Evolutionary conservation across 2,797 vertebrate genomes (phyloP), one percentile per base, ranked within the genome.

Genomic region (Ambastaia sidthimunki): DNA sequence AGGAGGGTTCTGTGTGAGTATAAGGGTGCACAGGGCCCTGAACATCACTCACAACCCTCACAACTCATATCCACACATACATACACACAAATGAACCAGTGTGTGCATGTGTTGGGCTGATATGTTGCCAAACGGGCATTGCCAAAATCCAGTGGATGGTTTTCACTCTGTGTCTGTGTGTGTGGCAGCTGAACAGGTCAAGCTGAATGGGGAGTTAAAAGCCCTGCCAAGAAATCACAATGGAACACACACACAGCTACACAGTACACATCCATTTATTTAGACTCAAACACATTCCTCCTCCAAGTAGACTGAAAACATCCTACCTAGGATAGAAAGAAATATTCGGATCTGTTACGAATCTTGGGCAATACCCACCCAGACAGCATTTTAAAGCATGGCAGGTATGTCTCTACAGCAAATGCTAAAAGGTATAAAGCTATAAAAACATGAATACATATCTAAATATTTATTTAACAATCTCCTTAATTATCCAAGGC

Each of bases 111-210:
- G 77, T 80, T 75, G 18, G 3, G 60, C 16, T 18, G 28, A 0
- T 31, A 16, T 1, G 16, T 31, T 41, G 66, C 62, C 62, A 62
- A 31, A 7, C 59, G 13, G 59, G 25, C 25, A 16, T 16, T 19
- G 66, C 31, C 62, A 65, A 65, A 65, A 65, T 31, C 31, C 18
- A 16, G 4, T 41, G 31, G 62, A 18, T 65, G 62, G 16, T 65
- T 18, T 23, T 44, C 48, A 55, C n/a, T 82, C 65, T 74, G 50
- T 77, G 52, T 66, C 67, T 74, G 47, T 63, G 62, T 74, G 68
- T 80, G 71, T 57, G 66, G 62, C 31, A 65, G 62, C 62, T 65
- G 9, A 65, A 65, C 31, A 19, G 62, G 41, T 7, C 41, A 44
- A 44, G 41, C 41, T 65, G 62, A 65, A 37, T 34, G 10, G 62